A percentile compares a stretch with the other conserved stretches of the same genome.
These are phyloP conservation scores for Heliconius congener DNA, from an alignment of 1,140 invertebrate species.

Conservation along the genomic window DNA sequence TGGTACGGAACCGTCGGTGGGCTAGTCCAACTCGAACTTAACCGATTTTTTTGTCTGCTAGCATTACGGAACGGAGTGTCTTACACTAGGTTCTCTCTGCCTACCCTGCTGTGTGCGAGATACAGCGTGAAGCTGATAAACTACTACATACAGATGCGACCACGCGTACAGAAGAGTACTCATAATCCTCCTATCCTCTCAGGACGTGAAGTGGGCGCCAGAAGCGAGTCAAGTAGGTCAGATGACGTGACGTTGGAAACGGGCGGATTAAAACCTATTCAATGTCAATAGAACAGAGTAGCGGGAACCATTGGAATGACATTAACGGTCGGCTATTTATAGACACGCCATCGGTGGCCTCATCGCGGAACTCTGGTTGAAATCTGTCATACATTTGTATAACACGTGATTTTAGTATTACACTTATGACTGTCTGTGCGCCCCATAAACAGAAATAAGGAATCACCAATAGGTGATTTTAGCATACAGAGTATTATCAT, in stretches of 20 bases:
- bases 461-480: no score
- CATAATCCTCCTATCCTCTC: constrained; percentile 1
- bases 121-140: no score
- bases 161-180: background rate
- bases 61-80: no score
- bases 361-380: constrained; percentile 16
- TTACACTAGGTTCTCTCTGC: no score
- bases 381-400: constrained; percentile 8
- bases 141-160: background rate
- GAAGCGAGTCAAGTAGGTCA: constrained; percentile 16
- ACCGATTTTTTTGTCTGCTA: no score
- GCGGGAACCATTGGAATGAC: constrained; percentile 31
- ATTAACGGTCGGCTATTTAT: constrained; percentile 40
- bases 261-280: constrained; percentile 29
- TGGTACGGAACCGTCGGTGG: no score
- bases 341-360: constrained; percentile 23
- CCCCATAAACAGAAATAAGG: no score
- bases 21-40: no score
- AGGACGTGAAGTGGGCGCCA: constrained; percentile 10
- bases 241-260: constrained; percentile 24
- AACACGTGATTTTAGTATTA: background rate
- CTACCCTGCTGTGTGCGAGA: no score
- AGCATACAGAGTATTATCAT: no score
- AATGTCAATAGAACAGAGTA: constrained; percentile 39
- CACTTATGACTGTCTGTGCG: background rate